Evolutionary conservation across 2,797 vertebrate genomes (phyloP).

Genomic region (Salmo trutta): DNA sequence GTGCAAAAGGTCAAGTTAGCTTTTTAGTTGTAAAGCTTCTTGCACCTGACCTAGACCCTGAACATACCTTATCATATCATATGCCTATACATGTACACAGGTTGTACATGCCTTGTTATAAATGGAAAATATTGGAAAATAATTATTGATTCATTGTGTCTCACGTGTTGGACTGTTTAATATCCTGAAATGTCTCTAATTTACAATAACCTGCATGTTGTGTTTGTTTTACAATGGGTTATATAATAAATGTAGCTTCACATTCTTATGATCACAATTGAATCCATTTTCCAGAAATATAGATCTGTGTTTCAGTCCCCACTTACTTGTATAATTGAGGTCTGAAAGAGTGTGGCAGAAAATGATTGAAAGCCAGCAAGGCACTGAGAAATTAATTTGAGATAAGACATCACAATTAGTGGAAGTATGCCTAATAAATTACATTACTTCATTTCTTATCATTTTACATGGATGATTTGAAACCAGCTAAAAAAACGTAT

Average conservation of each 20-base stretch:
- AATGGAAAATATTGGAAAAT: neutral
- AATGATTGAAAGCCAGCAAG: neutral
- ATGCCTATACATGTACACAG: neutral
- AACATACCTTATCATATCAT: neutral
- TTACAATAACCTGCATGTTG: neutral
- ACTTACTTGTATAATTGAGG: slow-evolving; percentile 5
- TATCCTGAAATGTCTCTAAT: neutral
- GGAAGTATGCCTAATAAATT: neutral
- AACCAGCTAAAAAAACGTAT: slow-evolving; percentile 7
- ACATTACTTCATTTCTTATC: slow-evolving; percentile 10
- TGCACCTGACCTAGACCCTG: neutral
- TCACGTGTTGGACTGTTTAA: neutral
- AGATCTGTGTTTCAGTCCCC: neutral
- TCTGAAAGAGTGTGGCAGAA: slow-evolving; percentile 3
- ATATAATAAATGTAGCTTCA: neutral
- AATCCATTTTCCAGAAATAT: neutral
- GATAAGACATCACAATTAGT: slow-evolving; percentile 12
- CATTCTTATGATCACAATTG: neutral
- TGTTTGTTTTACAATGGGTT: neutral
- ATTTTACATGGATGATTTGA: slow-evolving; percentile 1
- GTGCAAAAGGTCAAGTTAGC: neutral
- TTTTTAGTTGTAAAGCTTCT: neutral
- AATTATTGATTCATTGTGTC: too few species aligned
- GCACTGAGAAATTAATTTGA: slow-evolving; percentile 6
- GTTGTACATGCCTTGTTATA: neutral